Evolutionary conservation across 2,797 vertebrate species (phyloP), one percentile per base, ranked within the genome.

Genomic region (Heteromormyrus szaboi): DNA sequence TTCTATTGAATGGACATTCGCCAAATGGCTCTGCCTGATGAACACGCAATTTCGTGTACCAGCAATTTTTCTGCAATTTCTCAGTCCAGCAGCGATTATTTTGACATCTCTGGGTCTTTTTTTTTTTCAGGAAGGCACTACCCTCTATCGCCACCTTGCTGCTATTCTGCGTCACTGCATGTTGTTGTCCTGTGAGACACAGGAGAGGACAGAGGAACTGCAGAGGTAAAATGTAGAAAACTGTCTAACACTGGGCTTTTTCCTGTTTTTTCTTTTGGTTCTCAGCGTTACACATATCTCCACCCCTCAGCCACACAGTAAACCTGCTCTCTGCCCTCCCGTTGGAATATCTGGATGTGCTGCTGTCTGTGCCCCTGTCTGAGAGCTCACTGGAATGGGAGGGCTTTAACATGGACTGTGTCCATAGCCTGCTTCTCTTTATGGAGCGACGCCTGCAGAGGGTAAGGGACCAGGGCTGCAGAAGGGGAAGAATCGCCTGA

Each of bases 71-170:
- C 48, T 86, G 51, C 54, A 54, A 86, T 56, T 51, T 85, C 84
- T 54, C 51, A 53, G 84, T 85, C 29, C 25, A 5, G 53, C 50
- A 33, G 25, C 1, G 12, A 85, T 76, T 76, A 56, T 44, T 68
- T 46, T 48, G 37, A 65, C 86, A 62, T 48, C 68, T 76, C 68
- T 7, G 68, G 68, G 51, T 86, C 29, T 86, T n/a, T 12, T 29
- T 79, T 33, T 6, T 29, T 25, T 46, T 65, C 88, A 97, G 96
- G 95, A 95, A 53, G 93, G 94, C 33, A 94, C 94, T 5, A 94
- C 94, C 92, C 94, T 96, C 56, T 97, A 96, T 92, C 94, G 96
- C 91, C 96, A 96, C 89, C 95, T 96, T 76, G 95, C 94, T 79
- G 96, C 95, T 0, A 93, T 96, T 33, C 92, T 96, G 89, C 94